phyloP scores from a whole-genome alignment of 1,140 invertebrate genomes.

The Bombus difficillimus region DNA sequence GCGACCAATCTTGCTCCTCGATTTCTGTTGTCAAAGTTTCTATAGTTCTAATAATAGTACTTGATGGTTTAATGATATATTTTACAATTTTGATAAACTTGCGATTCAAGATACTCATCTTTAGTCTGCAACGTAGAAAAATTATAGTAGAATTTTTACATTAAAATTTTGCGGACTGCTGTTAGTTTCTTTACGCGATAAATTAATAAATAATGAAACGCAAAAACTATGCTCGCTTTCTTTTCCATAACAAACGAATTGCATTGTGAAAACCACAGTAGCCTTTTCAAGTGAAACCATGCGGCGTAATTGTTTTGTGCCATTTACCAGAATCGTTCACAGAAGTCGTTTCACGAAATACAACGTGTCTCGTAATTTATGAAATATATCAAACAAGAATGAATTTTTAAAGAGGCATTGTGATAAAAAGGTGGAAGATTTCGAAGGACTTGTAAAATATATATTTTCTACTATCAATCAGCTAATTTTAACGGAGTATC shows the following conservation, averaged over 20 bases:
- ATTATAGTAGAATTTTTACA: not conserved
- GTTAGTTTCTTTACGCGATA: not conserved
- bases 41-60: conserved; percentile 27
- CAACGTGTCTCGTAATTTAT: not conserved
- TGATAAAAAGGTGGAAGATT: not conserved
- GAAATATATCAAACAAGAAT: not conserved
- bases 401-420: not conserved
- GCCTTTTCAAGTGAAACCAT: conserved; percentile 11
- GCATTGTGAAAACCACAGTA: not conserved
- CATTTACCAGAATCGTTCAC: not conserved
- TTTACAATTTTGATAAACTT: not conserved
- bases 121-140: not conserved
- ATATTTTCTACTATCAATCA: not conserved
- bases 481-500: no score
- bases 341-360: not conserved
- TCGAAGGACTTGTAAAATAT: not conserved
- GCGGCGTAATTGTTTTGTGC: not conserved
- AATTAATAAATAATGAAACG: not conserved
- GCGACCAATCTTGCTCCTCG: conserved; percentile 24
- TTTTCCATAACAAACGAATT: not conserved
- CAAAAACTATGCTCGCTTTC: not conserved
- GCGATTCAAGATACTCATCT: conserved; percentile 3
- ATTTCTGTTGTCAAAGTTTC: conserved; percentile 51
- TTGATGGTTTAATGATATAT: not conserved
- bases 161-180: not conserved